Evolutionary conservation across 2,113 vertebrate genomes (phyloP).

Genomic region (Odocoileus hemionus): DNA sequence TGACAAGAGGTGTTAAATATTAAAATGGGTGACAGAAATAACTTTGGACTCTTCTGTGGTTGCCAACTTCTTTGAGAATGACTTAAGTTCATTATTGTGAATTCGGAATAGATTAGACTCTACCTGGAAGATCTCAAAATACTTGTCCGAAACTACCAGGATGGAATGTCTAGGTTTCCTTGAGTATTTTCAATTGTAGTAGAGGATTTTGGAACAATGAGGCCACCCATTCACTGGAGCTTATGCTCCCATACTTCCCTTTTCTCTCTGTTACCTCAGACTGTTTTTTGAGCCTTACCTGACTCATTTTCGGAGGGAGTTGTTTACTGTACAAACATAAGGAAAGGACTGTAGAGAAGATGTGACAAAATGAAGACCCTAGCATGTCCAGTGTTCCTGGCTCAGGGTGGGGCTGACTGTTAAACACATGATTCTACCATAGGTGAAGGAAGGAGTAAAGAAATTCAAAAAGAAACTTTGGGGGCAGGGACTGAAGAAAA

Average conservation of each 20-base stretch:
- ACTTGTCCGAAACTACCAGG: neutral
- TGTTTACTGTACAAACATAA: neutral
- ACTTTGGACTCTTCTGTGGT: neutral
- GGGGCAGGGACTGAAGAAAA: neutral
- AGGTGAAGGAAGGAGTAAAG: neutral
- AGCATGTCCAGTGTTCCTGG: neutral
- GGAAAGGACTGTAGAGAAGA: neutral
- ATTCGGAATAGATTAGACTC: neutral
- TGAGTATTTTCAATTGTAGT: neutral
- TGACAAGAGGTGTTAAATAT: neutral
- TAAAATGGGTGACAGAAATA: neutral
- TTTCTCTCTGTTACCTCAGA: neutral
- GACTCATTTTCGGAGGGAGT: neutral
- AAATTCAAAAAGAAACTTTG: neutral
- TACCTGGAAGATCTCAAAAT: slow-evolving; percentile 12
- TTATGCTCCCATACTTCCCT: neutral
- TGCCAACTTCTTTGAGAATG: neutral
- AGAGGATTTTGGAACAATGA: slow-evolving; percentile 9
- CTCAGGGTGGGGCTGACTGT: neutral
- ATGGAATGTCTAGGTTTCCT: neutral
- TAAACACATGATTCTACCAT: neutral
- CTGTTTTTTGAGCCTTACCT: neutral
- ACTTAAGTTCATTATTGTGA: neutral
- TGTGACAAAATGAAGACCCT: neutral
- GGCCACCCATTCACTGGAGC: neutral